phyloP scores from a whole-genome alignment of 2,888 invertebrate species.

The Cataglyphis rosenhaueri region DNA sequence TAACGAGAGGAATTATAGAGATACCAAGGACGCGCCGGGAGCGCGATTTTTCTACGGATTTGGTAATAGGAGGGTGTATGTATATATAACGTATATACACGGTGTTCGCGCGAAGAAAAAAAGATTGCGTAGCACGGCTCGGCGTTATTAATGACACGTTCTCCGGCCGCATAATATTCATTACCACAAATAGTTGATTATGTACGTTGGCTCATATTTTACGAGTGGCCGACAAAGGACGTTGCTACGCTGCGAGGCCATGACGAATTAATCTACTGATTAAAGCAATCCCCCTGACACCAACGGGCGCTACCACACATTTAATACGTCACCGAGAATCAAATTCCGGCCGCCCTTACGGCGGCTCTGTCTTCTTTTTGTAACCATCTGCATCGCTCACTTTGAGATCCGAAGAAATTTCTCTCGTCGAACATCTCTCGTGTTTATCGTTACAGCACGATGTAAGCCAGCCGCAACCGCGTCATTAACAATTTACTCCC shows the following conservation, averaged over 20 bases:
- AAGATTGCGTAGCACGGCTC: conserved; percentile 71
- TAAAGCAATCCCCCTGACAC: conserved; percentile 84
- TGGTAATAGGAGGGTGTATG: conserved; percentile 60
- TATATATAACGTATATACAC: conserved; percentile 48
- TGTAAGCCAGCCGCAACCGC: neutral
- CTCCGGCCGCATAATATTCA: conserved; percentile 84
- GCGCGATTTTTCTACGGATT: conserved; percentile 57
- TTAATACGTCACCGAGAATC: conserved; percentile 83
- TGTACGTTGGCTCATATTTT: conserved; percentile 83
- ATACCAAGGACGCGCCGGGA: conserved; percentile 37
- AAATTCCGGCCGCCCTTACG: conserved; percentile 78
- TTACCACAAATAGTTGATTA: conserved; percentile 85
- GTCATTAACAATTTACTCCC: conserved; percentile 2
- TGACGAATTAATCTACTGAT: conserved; percentile 85
- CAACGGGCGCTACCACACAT: conserved; percentile 83
- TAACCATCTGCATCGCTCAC: conserved; percentile 72
- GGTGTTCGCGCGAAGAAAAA: conserved; percentile 49
- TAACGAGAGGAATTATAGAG: neutral
- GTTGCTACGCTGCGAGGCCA: conserved; percentile 81
- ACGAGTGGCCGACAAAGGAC: conserved; percentile 84
- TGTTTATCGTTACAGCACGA: conserved; percentile 17
- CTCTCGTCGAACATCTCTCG: conserved; percentile 35
- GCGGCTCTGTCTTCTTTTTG: conserved; percentile 75
- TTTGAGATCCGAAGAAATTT: conserved; percentile 59
- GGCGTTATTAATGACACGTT: conserved; percentile 83